Conservation (phyloP, 2,888 invertebrate genomes). For the Rotaria sp. region DNA sequence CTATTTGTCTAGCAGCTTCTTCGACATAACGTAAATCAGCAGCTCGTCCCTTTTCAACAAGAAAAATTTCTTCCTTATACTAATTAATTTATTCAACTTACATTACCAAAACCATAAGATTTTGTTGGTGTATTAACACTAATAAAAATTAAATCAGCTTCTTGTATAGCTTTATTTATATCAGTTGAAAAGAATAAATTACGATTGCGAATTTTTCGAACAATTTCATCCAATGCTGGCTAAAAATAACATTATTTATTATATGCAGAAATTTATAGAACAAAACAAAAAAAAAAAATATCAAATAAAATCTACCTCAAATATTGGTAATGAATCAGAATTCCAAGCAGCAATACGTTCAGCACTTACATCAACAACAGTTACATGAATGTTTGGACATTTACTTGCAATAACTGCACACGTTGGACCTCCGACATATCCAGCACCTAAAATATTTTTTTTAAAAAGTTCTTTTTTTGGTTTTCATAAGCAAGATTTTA, state of each 20-base stretch:
- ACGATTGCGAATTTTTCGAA: conserved; percentile 73
- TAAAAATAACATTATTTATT: background rate
- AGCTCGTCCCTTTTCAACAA: conserved; percentile 72
- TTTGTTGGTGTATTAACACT: conserved; percentile 99
- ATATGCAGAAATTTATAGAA: no score
- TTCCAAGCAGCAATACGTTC: conserved; percentile 93
- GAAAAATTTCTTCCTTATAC: background rate
- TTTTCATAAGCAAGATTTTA: background rate
- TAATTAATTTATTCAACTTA: background rate
- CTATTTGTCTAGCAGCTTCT: conserved; percentile 88
- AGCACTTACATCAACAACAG: conserved; percentile 85
- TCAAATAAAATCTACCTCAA: conserved; percentile 62
- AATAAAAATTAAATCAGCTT: conserved; percentile 94
- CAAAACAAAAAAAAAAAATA: no score
- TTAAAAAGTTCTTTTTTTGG: background rate
- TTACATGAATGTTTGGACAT: conserved; percentile 86
- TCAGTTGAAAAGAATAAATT: conserved; percentile 92
- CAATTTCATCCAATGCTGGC: conserved; percentile 86
- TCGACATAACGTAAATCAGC: conserved; percentile 94
- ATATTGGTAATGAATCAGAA: conserved; percentile 92
- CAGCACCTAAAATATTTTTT: conserved; percentile 70
- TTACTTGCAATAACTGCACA: conserved; percentile 93
- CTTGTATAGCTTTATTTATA: conserved; percentile 73
- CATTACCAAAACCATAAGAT: conserved; percentile 76
- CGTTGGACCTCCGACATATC: conserved; percentile 97